Base-by-base conservation (phyloP, 2,113 vertebrate genomes). In the Platycercus adscitus region DNA sequence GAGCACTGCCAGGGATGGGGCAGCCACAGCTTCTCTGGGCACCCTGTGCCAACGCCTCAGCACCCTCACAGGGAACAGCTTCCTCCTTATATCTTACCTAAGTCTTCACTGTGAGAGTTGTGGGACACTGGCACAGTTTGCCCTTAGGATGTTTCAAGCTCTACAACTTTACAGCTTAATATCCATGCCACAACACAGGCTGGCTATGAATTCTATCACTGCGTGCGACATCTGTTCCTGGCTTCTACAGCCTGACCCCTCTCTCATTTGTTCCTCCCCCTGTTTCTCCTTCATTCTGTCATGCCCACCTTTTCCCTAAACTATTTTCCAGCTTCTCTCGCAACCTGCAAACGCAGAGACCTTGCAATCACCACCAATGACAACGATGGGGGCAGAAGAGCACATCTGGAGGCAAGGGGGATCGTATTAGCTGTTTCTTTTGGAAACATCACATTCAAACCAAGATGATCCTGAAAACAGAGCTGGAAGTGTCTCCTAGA, bases 171-270 rank as follows among this genome's bases (percentile, higher is more conserved):
- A 68, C 86, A 50, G 66, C 4, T 89, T 17, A 50, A 52, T 10
- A 65, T 0, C 77, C 70, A 3, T 3, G 41, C 12, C 81, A 37
- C 75, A 37, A 7, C 65, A 8, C 52, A 37, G 80, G 60, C 50
- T 65, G 58, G 18, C 4, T 0, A 2, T 0, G 24, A 20, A 2
- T 5, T 20, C 69, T 10, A 10, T 7, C 84, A 49, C 1, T 5
- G 2, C 0, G 0, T 2, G 28, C 15, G 33, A 68, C 63, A 12
- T 17, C 23, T 0, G 2, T 44, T 55, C 44, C 47, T 7, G 7
- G 7, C 53, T 43, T 7, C 49, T 28, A 31, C 78, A 49, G 53
- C 63, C 64, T 33, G 46, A 53, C 31, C 50, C 23, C 14, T 26
- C 60, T 13, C 84, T 13, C 63, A n/a, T 7, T 29, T 52, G 29